Percentiles rank a stretch among this genome's conserved stretches.
Conservation (phyloP, 2,113 vertebrate genomes). For the Cnemophilus loriae region DNA sequence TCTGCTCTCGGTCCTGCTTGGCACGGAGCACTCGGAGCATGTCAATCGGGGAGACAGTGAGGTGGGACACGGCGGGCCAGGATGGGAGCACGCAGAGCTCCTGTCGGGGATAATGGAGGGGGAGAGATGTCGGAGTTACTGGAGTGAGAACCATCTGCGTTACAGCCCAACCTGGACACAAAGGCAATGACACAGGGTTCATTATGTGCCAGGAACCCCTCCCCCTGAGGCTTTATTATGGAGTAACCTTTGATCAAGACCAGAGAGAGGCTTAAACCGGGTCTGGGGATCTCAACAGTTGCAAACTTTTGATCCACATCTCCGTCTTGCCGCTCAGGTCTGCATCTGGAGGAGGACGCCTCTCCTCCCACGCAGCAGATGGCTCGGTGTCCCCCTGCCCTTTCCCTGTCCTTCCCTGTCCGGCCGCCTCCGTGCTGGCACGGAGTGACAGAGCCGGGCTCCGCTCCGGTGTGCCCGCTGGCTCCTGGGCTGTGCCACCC, state of each 20-base stretch:
- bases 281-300: slow-evolving; percentile 17
- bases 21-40: not conserved
- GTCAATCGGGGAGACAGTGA: slow-evolving; percentile 21
- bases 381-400: not conserved
- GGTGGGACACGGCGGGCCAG: not conserved
- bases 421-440: not conserved
- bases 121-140: slow-evolving; percentile 45
- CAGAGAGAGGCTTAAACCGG: slow-evolving; percentile 51
- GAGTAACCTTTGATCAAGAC: slow-evolving; percentile 62
- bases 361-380: not conserved
- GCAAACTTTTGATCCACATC: slow-evolving; percentile 27
- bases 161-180: slow-evolving; percentile 53
- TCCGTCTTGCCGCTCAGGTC: not conserved
- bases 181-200: slow-evolving; percentile 46
- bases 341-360: not conserved
- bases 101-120: slow-evolving; percentile 17
- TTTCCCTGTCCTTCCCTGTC: not conserved
- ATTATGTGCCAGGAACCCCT: slow-evolving; percentile 50
- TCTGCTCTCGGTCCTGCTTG: not conserved
- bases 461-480: not conserved
- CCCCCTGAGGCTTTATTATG: slow-evolving; percentile 39
- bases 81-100: not conserved
- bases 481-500: rapidly evolving
- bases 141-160: slow-evolving; percentile 60
- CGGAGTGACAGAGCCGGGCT: not conserved